phyloP scores from a whole-genome alignment of 2,888 invertebrate genomes.

The Anagyrus pseudococci region DNA sequence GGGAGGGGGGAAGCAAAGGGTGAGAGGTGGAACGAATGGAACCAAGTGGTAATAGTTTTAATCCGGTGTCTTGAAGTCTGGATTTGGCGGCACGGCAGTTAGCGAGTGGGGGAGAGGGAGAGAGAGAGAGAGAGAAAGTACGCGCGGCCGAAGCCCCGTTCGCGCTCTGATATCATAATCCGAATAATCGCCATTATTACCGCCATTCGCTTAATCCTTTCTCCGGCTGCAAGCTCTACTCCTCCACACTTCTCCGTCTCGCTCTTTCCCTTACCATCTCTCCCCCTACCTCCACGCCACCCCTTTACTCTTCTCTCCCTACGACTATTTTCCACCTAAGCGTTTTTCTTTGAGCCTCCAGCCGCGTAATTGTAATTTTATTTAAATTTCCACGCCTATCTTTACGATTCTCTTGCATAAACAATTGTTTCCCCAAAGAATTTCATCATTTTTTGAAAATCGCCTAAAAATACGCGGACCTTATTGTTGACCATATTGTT shows the following conservation, averaged over 20 bases:
- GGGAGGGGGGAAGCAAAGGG: neutral
- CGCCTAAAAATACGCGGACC: no score
- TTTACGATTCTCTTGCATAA: no score
- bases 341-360: neutral
- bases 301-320: neutral
- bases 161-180: slow-evolving; percentile 62
- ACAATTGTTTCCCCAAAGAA: no score
- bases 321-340: neutral
- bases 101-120: no score
- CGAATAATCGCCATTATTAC: slow-evolving; percentile 63
- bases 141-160: slow-evolving; percentile 56
- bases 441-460: no score
- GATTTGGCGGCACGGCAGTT: slow-evolving; percentile 60
- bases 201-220: slow-evolving; percentile 60
- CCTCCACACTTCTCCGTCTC: neutral
- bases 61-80: slow-evolving; percentile 62
- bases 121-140: no score
- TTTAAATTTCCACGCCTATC: no score
- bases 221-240: slow-evolving; percentile 18
- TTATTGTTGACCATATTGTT: no score
- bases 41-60: slow-evolving; percentile 60
- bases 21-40: slow-evolving; percentile 36
- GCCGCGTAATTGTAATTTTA: neutral
- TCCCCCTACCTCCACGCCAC: slow-evolving; percentile 3
- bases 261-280: neutral